Evolutionary conservation across 2,888 invertebrate genomes (phyloP).

Genomic region (Tinea semifulvella): DNA sequence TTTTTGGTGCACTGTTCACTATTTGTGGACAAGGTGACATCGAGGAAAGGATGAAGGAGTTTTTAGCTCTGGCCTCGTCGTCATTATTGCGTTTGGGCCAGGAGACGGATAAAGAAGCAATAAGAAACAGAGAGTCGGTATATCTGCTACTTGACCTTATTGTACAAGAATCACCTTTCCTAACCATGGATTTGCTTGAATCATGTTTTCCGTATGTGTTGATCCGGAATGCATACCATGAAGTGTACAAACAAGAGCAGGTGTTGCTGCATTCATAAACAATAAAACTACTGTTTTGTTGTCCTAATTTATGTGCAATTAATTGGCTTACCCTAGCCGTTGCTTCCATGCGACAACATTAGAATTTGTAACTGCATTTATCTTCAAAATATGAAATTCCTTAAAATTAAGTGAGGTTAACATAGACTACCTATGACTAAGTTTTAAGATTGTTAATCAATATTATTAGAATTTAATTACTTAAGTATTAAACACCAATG

Average conservation of each 20-base stretch:
- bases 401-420: no score
- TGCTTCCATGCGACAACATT: neutral
- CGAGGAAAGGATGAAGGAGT: constrained; percentile 98
- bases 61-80: constrained; percentile 90
- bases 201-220: constrained; percentile 99
- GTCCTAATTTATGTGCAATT: neutral
- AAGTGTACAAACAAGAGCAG: constrained; percentile 91
- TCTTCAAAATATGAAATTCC: no score
- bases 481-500: no score
- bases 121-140: constrained; percentile 94
- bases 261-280: constrained; percentile 57
- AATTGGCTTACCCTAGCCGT: neutral
- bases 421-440: no score
- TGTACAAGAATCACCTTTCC: constrained; percentile 97
- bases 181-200: constrained; percentile 98
- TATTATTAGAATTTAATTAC: no score
- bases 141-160: constrained; percentile 97
- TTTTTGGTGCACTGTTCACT: constrained; percentile 96
- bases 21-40: constrained; percentile 96
- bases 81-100: constrained; percentile 93
- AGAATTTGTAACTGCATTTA: no score
- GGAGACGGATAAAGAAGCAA: constrained; percentile 94
- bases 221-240: constrained; percentile 97
- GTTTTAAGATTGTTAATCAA: no score
- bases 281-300: neutral